Evolutionary conservation across 1,140 invertebrate species (phyloP).

Genomic region (Cydia splendana): DNA sequence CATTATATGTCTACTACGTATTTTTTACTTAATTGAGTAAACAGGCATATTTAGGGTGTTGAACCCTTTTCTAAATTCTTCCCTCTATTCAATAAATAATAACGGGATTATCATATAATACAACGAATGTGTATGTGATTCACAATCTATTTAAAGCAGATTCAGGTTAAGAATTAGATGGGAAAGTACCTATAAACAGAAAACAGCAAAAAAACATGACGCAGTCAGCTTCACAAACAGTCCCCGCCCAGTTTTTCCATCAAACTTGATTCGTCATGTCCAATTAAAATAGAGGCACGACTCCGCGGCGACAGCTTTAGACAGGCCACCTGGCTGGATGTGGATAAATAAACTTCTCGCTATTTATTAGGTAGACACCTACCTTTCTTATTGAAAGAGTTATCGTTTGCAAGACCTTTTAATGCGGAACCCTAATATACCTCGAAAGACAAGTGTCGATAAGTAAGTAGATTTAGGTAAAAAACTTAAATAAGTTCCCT

Average conservation of each 20-base stretch:
- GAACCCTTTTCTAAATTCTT: too few relatives aligned
- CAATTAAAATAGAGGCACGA: conserved; percentile 65
- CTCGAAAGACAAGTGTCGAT: too few relatives aligned
- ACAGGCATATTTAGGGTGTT: too few relatives aligned
- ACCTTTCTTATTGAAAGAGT: too few relatives aligned
- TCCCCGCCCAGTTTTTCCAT: conserved; percentile 65
- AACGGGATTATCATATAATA: too few relatives aligned
- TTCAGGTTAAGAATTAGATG: neutral
- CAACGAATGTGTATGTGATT: neutral
- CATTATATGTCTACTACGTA: too few relatives aligned
- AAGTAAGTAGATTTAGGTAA: too few relatives aligned
- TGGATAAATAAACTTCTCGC: neutral
- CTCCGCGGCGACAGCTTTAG: conserved; percentile 41
- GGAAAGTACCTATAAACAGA: neutral
- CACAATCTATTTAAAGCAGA: neutral
- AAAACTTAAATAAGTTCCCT: too few relatives aligned
- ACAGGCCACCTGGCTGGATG: conserved; percentile 23
- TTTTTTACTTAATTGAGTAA: too few relatives aligned
- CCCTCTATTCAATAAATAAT: too few relatives aligned
- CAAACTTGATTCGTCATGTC: conserved; percentile 65
- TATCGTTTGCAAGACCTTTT: too few relatives aligned
- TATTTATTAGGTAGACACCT: neutral
- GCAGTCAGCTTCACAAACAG: conserved; percentile 53
- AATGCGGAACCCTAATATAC: too few relatives aligned
- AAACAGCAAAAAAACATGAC: neutral